Evolutionary conservation across 2,888 invertebrate genomes (phyloP).

Genomic region (Stramonita haemastoma): DNA sequence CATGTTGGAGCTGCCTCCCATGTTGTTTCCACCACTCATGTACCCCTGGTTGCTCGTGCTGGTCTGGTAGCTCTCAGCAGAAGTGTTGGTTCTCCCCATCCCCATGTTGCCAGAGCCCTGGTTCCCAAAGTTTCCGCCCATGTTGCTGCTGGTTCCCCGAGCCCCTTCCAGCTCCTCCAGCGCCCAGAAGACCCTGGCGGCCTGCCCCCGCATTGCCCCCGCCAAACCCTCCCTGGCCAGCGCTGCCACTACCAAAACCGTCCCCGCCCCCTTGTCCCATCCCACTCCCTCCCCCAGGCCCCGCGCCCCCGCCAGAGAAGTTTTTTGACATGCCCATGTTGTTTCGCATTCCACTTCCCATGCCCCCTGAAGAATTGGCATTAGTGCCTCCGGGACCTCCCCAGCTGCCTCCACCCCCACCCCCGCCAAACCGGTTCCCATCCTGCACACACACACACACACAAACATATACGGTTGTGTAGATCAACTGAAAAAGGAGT

Average conservation of each 20-base stretch:
- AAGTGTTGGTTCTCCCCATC: background rate
- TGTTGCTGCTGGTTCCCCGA: conserved; percentile 3
- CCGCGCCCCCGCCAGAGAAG: conserved; percentile 43
- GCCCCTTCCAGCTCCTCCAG: background rate
- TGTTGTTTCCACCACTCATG: conserved; percentile 27
- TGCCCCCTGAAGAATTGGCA: background rate
- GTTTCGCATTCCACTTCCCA: conserved; percentile 33
- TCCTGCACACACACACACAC: conserved; percentile 26
- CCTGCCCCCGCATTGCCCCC: conserved; percentile 11
- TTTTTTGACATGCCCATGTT: conserved; percentile 41
- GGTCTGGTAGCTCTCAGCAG: conserved; percentile 31
- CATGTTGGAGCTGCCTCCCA: conserved; percentile 27
- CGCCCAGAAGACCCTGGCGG: conserved; percentile 7
- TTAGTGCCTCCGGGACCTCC: conserved; percentile 32
- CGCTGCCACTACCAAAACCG: conserved; percentile 5
- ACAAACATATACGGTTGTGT: background rate
- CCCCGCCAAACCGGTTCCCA: conserved; percentile 28
- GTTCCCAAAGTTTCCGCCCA: background rate
- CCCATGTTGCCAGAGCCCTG: background rate
- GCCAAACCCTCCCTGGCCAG: conserved; percentile 11
- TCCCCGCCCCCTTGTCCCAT: conserved; percentile 36
- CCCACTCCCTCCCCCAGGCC: conserved; percentile 36
- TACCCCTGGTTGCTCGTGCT: background rate
- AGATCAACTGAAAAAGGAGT: too few relatives aligned
- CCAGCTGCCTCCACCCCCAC: conserved; percentile 32